phyloP scores from a whole-genome alignment of 2,113 vertebrate genomes.

The Phrynosoma blainvillii region DNA sequence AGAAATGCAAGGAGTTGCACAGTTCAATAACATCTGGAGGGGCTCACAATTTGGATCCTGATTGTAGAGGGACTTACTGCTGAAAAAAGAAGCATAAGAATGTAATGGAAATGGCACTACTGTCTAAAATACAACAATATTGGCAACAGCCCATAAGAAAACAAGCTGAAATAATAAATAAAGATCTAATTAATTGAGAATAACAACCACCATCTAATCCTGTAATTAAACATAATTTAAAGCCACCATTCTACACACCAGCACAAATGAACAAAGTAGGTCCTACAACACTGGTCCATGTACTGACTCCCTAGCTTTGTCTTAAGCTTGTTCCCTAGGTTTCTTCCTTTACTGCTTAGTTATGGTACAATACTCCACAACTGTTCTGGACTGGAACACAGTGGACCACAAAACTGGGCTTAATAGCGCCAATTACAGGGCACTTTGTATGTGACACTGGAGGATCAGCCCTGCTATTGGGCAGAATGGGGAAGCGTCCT shows the following conservation, averaged over 20 bases:
- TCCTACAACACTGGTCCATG: neutral
- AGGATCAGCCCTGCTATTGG: too few species aligned
- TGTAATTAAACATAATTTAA: neutral
- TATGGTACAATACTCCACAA: too few species aligned
- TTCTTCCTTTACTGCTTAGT: neutral
- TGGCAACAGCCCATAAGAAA: neutral
- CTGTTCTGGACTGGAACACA: neutral
- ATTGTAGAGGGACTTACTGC: neutral
- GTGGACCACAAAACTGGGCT: neutral
- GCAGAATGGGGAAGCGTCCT: too few species aligned
- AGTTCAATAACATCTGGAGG: too few species aligned
- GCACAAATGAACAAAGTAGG: too few species aligned
- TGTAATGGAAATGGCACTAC: neutral
- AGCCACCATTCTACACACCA: neutral
- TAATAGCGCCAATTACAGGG: neutral
- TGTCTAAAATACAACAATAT: neutral
- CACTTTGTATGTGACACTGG: neutral
- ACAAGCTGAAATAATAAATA: too few species aligned
- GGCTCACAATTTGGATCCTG: too few species aligned
- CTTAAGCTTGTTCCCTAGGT: neutral
- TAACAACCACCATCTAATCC: neutral
- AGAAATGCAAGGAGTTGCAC: too few species aligned
- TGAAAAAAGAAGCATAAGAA: neutral
- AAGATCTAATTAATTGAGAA: neutral
- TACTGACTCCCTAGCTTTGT: neutral